phyloP scores from a whole-genome alignment of 2,797 vertebrate species.

The Poecilia picta region DNA sequence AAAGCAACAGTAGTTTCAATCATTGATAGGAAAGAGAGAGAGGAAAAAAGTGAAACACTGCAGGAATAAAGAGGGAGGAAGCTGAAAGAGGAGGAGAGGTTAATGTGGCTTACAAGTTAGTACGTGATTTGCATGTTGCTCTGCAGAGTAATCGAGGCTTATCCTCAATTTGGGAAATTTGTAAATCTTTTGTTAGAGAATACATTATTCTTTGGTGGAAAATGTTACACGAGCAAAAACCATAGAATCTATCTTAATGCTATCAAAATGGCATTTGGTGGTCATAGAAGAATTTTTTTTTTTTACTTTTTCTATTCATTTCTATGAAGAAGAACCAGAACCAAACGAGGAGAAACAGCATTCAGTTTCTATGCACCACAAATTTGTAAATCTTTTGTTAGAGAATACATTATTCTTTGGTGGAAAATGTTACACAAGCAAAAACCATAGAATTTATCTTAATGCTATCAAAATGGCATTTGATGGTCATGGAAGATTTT shows the following conservation, averaged over 20 bases:
- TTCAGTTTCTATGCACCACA: too few relatives aligned
- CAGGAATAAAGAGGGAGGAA: slow-evolving; percentile 43
- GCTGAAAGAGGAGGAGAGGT: slow-evolving; percentile 26
- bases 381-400: too few relatives aligned
- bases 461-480: too few relatives aligned
- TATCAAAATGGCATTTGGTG: neutral
- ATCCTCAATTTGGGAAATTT: slow-evolving; percentile 31
- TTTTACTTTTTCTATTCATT: neutral
- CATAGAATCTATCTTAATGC: neutral
- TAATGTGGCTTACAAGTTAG: slow-evolving; percentile 36
- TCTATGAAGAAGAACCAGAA: neutral
- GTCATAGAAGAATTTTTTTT: neutral
- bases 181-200: slow-evolving; percentile 35
- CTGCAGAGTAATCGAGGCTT: slow-evolving; percentile 33
- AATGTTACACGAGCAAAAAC: neutral
- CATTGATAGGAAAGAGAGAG: slow-evolving; percentile 50
- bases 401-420: too few relatives aligned
- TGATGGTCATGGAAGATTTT: too few relatives aligned
- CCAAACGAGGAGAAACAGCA: too few relatives aligned
- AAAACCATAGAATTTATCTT: too few relatives aligned
- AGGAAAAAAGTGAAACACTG: slow-evolving; percentile 44
- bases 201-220: slow-evolving; percentile 22
- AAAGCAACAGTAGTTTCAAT: slow-evolving; percentile 63
- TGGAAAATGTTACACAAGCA: too few relatives aligned
- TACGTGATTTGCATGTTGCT: slow-evolving; percentile 40